These are phyloP conservation scores for Osedax fenrisi DNA, from an alignment of 2,888 invertebrate genomes.

Conservation along the genomic window DNA sequence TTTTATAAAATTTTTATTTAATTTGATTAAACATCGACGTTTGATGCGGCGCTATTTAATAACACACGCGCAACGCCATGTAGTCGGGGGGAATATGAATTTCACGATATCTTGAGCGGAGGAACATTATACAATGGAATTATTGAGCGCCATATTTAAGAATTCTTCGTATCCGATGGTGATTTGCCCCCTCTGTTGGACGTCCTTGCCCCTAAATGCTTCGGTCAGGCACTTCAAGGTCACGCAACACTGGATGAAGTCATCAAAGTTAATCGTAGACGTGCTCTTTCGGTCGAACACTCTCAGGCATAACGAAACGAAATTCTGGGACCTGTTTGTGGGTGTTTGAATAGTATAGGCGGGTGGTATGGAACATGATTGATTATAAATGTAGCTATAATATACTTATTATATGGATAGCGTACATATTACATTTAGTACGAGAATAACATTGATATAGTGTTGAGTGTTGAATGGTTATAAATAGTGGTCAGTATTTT, in stretches of 20 bases:
- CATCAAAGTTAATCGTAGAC: constrained; percentile 48
- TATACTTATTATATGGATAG: too few relatives aligned
- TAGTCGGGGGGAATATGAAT: too few relatives aligned
- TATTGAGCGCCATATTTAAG: not conserved
- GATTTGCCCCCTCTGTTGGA: constrained; percentile 42
- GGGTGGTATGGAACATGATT: not conserved
- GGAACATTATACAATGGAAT: constrained; percentile 23
- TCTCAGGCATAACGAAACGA: constrained; percentile 43
- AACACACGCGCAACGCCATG: too few relatives aligned
- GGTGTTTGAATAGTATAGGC: constrained; percentile 8
- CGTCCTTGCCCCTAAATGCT: constrained; percentile 47
- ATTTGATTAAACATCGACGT: too few relatives aligned
- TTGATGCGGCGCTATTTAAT: too few relatives aligned
- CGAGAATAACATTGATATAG: too few relatives aligned
- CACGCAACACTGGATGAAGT: constrained; percentile 51
- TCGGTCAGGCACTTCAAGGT: constrained; percentile 50
- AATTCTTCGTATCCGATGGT: constrained; percentile 47
- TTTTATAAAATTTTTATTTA: too few relatives aligned
- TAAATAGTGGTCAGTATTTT: too few relatives aligned
- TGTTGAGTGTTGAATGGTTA: too few relatives aligned
- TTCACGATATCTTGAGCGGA: constrained; percentile 98
- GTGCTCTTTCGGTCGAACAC: constrained; percentile 44
- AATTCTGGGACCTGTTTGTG: constrained; percentile 44
- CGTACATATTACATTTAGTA: too few relatives aligned
- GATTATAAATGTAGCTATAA: too few relatives aligned